Base-by-base conservation (phyloP, 2,888 invertebrate species). In the Erebia epiphron region DNA sequence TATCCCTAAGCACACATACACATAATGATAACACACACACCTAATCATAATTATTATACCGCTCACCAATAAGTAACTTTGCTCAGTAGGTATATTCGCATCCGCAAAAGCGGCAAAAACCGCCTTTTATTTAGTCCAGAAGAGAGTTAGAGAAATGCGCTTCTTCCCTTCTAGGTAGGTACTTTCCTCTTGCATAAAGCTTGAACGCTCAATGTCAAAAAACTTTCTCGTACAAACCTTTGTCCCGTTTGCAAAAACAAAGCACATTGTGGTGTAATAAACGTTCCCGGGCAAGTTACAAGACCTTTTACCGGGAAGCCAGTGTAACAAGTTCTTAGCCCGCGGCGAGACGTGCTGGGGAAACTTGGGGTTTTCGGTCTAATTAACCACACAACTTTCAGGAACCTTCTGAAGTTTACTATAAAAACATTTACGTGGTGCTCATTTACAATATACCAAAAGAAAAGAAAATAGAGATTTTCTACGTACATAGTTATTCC, bases 311-410 rank as follows among this genome's bases (percentile, higher is more conserved):
- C 75, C 71, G 76, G 77, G 76, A 82, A 73, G 83, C 79, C 79
- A 79, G 56, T 75, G 84, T 86, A 86, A 86, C 87, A 85, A 88
- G 87, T 84, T 83, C 77, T 73, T 81, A 76, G 85, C 90, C 82
- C 74, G 80, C 78, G 87, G 90, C 88, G 81, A 81, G 81, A 84
- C 89, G 87, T 85, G 87, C 81, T 82, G 81, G 76, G 86, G 85
- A 87, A 88, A 88, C 86, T 87, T 83, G 82, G 84, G 80, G 79
- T 86, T 86, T 85, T 82, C 82, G 79, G 82, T 81, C 85, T 90
- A 90, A 90, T 90, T 89, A 90, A 87, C 85, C 85, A 81, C 81
- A 85, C 81, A 88, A 88, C 78, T 85, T 88, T 86, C 80, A 73
- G 77, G 84, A 86, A 84, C 83, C 83, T 77, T 74, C 77, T 78